These are phyloP conservation scores for Poeciliopsis occidentalis DNA, from an alignment of 2,113 vertebrate species.

Conservation along the genomic window DNA sequence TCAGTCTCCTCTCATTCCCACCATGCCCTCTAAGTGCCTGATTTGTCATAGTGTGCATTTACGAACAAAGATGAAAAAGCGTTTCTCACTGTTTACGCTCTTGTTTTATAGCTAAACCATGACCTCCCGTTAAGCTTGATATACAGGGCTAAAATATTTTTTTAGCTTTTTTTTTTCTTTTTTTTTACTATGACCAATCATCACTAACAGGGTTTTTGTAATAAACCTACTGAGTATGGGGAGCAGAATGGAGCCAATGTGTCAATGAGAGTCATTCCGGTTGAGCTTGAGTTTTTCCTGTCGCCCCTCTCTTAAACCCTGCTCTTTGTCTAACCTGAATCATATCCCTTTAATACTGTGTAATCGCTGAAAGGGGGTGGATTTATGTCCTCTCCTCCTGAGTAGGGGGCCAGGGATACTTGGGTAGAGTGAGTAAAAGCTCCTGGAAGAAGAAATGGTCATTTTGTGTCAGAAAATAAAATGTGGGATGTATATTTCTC, in stretches of 20 bases:
- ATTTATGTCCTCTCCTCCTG: slow-evolving; percentile 48
- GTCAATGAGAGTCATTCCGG: slow-evolving; percentile 57
- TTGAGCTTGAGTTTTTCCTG: slow-evolving; percentile 44
- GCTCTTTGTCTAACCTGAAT: slow-evolving; percentile 61
- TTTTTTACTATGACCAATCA: slow-evolving; percentile 25
- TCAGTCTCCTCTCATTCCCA: not conserved
- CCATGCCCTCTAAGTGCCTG: not conserved
- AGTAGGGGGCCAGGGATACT: slow-evolving; percentile 27
- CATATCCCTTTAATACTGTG: slow-evolving; percentile 64
- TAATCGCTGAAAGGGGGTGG: slow-evolving; percentile 58
- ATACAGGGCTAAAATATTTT: too few species aligned
- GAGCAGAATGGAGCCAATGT: slow-evolving; percentile 42
- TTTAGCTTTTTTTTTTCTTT: too few species aligned
- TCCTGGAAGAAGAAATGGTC: slow-evolving; percentile 32
- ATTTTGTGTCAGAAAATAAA: slow-evolving; percentile 23
- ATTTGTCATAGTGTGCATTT: too few species aligned
- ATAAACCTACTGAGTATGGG: slow-evolving; percentile 37
- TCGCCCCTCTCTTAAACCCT: slow-evolving; percentile 29
- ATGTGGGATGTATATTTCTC: not conserved
- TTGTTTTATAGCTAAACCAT: too few species aligned
- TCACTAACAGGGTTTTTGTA: slow-evolving; percentile 2
- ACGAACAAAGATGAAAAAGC: too few species aligned
- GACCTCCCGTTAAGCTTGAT: too few species aligned
- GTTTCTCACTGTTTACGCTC: too few species aligned
- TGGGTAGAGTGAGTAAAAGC: slow-evolving; percentile 43